Evolutionary conservation across 2,797 vertebrate genomes (phyloP).

Genomic region (Melanogrammus aeglefinus): DNA sequence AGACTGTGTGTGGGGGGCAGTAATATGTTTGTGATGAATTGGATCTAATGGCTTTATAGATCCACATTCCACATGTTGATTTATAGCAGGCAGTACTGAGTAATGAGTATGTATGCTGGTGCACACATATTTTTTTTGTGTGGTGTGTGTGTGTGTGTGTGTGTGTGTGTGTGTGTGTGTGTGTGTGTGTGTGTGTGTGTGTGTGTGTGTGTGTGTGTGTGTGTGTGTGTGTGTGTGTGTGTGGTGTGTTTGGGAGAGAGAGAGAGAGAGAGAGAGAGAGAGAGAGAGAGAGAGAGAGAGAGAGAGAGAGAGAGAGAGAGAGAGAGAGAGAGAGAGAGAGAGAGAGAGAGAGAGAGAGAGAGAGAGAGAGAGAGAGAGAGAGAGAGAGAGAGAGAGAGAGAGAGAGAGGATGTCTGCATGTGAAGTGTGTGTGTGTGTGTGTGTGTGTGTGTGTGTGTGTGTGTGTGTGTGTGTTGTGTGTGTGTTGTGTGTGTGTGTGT

Average conservation of each 20-base stretch:
- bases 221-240: background rate
- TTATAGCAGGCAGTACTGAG: conserved; percentile 26
- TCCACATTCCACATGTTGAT: conserved; percentile 26
- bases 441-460: background rate
- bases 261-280: too few species aligned
- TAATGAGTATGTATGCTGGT: conserved; percentile 16
- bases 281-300: too few species aligned
- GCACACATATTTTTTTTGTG: background rate
- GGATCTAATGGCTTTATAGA: conserved; percentile 25
- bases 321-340: too few species aligned
- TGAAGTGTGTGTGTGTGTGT: too few species aligned
- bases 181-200: background rate
- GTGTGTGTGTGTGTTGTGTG: background rate
- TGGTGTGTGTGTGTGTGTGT: conserved; percentile 22
- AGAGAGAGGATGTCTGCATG: too few species aligned
- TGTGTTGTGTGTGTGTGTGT: background rate
- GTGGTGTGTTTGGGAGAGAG: background rate
- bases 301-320: too few species aligned
- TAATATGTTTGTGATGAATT: conserved; percentile 31
- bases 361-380: too few species aligned
- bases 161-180: background rate
- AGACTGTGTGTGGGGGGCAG: background rate
- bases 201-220: background rate
- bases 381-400: too few species aligned
- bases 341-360: too few species aligned